phyloP scores from a whole-genome alignment of 2,113 vertebrate species.

The Egretta garzetta region DNA sequence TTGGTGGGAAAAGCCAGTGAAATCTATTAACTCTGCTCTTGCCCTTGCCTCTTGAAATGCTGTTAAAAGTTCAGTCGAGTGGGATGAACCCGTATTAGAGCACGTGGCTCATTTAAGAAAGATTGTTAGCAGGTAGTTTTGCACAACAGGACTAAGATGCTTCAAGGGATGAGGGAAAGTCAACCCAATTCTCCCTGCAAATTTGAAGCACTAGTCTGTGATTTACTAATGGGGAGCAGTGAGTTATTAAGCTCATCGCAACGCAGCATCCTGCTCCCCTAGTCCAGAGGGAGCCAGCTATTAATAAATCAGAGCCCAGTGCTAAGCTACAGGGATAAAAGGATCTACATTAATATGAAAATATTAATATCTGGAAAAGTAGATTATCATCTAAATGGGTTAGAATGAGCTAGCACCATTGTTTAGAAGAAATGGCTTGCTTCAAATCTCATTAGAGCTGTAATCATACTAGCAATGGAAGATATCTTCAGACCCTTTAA shows the following conservation, averaged over 20 bases:
- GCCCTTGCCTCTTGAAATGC: neutral
- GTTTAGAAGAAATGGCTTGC: conserved; percentile 26
- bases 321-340: conserved; percentile 30
- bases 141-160: neutral
- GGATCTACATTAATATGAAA: conserved; percentile 45
- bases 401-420: conserved; percentile 29
- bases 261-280: neutral
- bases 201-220: neutral
- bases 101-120: neutral
- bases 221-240: conserved; percentile 40
- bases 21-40: neutral
- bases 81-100: neutral
- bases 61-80: neutral
- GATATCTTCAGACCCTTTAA: neutral
- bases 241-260: conserved; percentile 28
- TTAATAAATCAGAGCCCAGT: conserved; percentile 53
- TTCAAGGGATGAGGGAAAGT: neutral
- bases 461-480: neutral
- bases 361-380: conserved; percentile 19
- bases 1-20: neutral
- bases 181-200: neutral
- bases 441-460: conserved; percentile 41
- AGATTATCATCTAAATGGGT: conserved; percentile 33
- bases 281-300: conserved; percentile 30
- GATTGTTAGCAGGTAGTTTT: neutral